Evolutionary conservation across 2,888 invertebrate genomes (phyloP).

Genomic region (Lobophora halterata): DNA sequence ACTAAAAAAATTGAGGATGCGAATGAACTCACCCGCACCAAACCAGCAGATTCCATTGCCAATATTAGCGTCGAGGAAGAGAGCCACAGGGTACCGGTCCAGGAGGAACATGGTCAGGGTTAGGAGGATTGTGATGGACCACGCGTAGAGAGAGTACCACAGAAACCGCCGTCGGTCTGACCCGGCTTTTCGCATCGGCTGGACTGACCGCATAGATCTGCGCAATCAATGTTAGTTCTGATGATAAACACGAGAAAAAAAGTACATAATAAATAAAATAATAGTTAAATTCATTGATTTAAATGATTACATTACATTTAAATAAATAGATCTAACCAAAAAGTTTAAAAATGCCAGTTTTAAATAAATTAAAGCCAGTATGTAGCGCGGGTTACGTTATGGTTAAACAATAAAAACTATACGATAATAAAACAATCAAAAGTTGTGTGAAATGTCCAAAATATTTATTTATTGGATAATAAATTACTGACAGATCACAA

Average conservation of each 20-base stretch:
- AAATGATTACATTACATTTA: no score
- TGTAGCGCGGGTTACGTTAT: no score
- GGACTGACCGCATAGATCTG: slow-evolving; percentile 74
- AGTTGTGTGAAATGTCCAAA: no score
- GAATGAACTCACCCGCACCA: slow-evolving; percentile 69
- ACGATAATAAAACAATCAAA: no score
- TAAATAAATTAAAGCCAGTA: no score
- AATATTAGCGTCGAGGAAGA: slow-evolving; percentile 79
- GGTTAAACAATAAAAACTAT: no score
- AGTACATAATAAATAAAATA: not conserved
- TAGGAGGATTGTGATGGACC: slow-evolving; percentile 82
- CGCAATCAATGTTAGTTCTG: slow-evolving; percentile 8
- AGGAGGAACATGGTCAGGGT: slow-evolving; percentile 77
- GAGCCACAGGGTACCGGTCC: slow-evolving; percentile 68
- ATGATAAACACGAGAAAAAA: not conserved
- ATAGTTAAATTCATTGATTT: not conserved
- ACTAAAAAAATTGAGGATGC: no score
- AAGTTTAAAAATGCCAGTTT: no score
- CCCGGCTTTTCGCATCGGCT: slow-evolving; percentile 63
- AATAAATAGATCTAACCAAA: no score
- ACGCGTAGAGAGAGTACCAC: slow-evolving; percentile 86
- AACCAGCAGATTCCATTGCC: slow-evolving; percentile 85
- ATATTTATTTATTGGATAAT: no score
- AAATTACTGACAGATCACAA: no score
- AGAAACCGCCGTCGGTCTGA: slow-evolving; percentile 81